phyloP scores from a whole-genome alignment of 1,140 invertebrate species.

The Anastrepha ludens region DNA sequence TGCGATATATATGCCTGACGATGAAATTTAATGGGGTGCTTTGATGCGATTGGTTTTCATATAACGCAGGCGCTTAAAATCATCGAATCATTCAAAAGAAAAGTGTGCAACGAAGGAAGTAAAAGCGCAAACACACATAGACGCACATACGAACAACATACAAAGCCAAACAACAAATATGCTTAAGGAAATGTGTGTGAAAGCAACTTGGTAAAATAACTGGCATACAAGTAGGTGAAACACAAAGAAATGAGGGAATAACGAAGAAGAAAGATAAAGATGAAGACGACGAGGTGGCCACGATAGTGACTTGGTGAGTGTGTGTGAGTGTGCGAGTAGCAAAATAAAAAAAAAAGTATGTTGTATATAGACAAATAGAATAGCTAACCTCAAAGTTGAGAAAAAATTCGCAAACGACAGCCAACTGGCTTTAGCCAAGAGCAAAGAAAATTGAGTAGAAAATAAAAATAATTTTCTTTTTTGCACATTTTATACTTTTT shows the following conservation, averaged over 20 bases:
- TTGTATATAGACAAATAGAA: not conserved
- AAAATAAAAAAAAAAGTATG: not conserved
- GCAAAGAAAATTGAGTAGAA: slow-evolving; percentile 37
- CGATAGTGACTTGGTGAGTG: not conserved
- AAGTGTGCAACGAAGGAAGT: slow-evolving; percentile 64
- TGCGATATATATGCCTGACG: slow-evolving; percentile 68
- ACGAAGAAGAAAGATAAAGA: not conserved
- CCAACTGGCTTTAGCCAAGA: slow-evolving; percentile 28
- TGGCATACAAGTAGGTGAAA: slow-evolving; percentile 37
- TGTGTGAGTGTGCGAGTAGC: not conserved
- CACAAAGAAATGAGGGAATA: slow-evolving; percentile 35
- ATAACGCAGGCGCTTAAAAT: slow-evolving; percentile 75
- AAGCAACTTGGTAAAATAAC: slow-evolving; percentile 50
- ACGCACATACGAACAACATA: slow-evolving; percentile 57
- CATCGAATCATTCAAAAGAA: slow-evolving; percentile 75
- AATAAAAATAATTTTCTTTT: slow-evolving; percentile 19
- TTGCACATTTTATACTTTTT: not conserved
- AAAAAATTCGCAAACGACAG: not conserved
- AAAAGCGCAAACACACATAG: slow-evolving; percentile 61
- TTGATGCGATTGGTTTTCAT: slow-evolving; percentile 75
- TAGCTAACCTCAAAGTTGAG: not conserved
- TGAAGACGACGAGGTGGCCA: not conserved
- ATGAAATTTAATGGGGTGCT: slow-evolving; percentile 75
- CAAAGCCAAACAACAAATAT: slow-evolving; percentile 54
- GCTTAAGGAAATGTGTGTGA: not conserved